These are phyloP conservation scores for Arctocebus calabarensis DNA, from an alignment of 2,797 vertebrate genomes.

Conservation along the genomic window DNA sequence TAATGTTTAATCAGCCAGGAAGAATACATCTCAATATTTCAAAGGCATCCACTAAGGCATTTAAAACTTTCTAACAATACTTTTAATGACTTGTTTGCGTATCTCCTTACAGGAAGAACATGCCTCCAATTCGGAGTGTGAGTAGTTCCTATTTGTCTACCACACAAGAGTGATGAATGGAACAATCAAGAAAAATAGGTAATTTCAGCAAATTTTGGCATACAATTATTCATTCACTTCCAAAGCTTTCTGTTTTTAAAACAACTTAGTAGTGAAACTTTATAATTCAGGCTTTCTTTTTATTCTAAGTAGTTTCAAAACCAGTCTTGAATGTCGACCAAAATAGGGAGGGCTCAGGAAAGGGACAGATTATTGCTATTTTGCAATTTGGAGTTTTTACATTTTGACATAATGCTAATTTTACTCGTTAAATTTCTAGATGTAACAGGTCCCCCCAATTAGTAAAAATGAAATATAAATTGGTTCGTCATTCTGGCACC, in stretches of 20 bases:
- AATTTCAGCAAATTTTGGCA: slow-evolving; percentile 53
- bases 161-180: slow-evolving; percentile 53
- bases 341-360: not conserved
- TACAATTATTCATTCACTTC: not conserved
- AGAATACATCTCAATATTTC: slow-evolving; percentile 58
- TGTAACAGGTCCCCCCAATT: not conserved
- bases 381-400: not conserved
- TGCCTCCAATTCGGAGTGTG: not conserved
- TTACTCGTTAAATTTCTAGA: slow-evolving; percentile 51
- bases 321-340: not conserved
- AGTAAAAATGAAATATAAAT: not conserved
- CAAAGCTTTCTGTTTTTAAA: slow-evolving; percentile 1
- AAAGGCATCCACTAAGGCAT: slow-evolving; percentile 49
- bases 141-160: slow-evolving; percentile 56
- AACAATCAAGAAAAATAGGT: not conserved
- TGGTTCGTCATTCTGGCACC: not conserved
- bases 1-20: slow-evolving; percentile 60
- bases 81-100: slow-evolving; percentile 55
- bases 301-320: slow-evolving; percentile 53
- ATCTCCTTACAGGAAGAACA: slow-evolving; percentile 56
- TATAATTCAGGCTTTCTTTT: not conserved
- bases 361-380: not conserved
- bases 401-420: not conserved
- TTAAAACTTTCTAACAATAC: slow-evolving; percentile 42
- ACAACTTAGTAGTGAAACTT: not conserved